phyloP scores from a whole-genome alignment of 37 sponge, comb jelly and placozoan genomes.

The Diacarnus erythraeanus region DNA sequence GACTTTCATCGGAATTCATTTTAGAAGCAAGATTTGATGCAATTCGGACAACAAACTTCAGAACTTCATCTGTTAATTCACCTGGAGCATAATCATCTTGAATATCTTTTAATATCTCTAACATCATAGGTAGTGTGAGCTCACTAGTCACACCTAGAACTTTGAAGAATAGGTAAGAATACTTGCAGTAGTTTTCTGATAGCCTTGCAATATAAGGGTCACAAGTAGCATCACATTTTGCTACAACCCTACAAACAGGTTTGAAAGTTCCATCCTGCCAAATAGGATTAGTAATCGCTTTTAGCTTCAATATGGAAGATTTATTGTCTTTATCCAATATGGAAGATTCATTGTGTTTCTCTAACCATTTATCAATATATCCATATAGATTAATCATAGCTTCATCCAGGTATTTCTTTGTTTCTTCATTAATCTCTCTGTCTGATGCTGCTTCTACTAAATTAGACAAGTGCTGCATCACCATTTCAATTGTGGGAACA shows the following conservation, averaged over 20 bases:
- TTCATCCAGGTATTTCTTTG: slow-evolving; percentile 1
- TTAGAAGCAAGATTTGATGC: not conserved
- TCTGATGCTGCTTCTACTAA: slow-evolving; percentile 2
- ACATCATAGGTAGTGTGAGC: slow-evolving; percentile 1
- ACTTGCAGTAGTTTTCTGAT: slow-evolving; percentile 10
- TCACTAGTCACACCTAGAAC: slow-evolving; percentile 26
- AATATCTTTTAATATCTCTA: not conserved
- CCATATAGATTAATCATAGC: slow-evolving; percentile 20
- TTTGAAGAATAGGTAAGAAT: slow-evolving; percentile 21
- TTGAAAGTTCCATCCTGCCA: slow-evolving; percentile 52
- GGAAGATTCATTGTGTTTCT: too few species aligned
- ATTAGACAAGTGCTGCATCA: slow-evolving; percentile 14
- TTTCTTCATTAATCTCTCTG: not conserved
- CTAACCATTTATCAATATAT: not conserved
- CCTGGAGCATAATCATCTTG: not conserved
- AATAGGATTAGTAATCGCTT: slow-evolving; percentile 16
- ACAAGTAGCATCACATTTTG: not conserved
- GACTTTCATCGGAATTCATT: not conserved
- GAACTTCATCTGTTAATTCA: slow-evolving; percentile 14
- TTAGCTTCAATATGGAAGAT: not conserved
- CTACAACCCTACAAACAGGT: slow-evolving; percentile 12
- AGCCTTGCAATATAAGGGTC: slow-evolving; percentile 44
- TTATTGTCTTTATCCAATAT: not conserved
- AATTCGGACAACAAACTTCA: slow-evolving; percentile 5
- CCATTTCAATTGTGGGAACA: slow-evolving; percentile 13